Conservation (phyloP, 2,113 vertebrate species). For the Anhinga rufa region DNA sequence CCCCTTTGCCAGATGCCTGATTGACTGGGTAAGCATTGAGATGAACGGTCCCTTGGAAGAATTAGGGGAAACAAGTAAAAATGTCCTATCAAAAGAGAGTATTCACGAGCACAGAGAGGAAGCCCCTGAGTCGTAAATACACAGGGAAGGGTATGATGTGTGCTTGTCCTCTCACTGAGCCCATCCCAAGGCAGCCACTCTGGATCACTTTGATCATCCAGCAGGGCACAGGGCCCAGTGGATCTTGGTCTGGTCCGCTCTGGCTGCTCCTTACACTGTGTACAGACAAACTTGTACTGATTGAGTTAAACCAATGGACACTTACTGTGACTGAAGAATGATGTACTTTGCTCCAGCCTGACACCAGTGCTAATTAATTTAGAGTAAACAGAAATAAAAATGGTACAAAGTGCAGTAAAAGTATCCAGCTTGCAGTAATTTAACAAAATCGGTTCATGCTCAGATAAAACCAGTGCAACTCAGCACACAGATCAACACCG, state of each 20-base stretch:
- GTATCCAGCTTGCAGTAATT: slow-evolving; percentile 21
- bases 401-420: slow-evolving; percentile 10
- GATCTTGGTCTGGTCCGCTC: not conserved
- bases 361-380: not conserved
- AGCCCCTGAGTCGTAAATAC: not conserved
- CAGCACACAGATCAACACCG: not conserved
- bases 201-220: not conserved
- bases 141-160: fast-evolving
- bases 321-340: not conserved
- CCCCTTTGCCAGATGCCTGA: not conserved
- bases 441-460: not conserved
- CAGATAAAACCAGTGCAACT: slow-evolving; percentile 11
- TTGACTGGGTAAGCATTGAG: not conserved
- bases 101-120: not conserved
- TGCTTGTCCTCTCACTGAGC: not conserved
- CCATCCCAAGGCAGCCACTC: not conserved
- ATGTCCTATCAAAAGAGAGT: not conserved
- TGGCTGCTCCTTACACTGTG: not conserved
- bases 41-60: not conserved
- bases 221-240: not conserved
- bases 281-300: not conserved
- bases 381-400: slow-evolving; percentile 38
- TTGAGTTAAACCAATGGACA: not conserved
- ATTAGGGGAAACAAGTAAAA: not conserved
- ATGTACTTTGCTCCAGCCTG: not conserved